Evolutionary conservation across 2,113 vertebrate genomes (phyloP).

Genomic region (Sarotherodon lohbergeri): DNA sequence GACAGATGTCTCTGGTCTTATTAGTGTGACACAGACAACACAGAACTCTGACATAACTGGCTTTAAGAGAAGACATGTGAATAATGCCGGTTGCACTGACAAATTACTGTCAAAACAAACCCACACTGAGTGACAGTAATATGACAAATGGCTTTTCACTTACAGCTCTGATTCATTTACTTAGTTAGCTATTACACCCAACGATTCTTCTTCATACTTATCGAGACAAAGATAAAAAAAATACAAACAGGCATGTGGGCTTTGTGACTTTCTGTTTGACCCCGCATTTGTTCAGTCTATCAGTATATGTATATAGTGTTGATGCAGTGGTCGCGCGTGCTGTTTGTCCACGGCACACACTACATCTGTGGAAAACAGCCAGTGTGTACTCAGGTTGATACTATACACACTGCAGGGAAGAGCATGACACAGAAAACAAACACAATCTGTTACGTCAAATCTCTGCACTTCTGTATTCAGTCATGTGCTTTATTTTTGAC

Average conservation of each 20-base stretch:
- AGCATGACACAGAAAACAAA: conserved; percentile 27
- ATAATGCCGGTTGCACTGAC: neutral
- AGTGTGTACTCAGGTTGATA: conserved; percentile 57
- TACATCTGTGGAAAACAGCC: conserved; percentile 33
- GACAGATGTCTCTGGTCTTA: conserved; percentile 4
- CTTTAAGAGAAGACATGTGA: neutral
- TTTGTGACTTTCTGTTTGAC: conserved; percentile 34
- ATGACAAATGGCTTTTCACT: neutral
- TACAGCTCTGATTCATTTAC: neutral
- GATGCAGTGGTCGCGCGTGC: neutral
- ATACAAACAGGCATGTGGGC: neutral
- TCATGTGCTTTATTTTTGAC: conserved; percentile 10
- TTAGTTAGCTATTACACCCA: neutral
- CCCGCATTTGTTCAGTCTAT: conserved; percentile 40
- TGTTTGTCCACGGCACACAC: conserved; percentile 50
- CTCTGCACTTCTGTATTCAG: neutral
- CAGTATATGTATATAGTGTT: conserved; percentile 17
- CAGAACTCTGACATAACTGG: neutral
- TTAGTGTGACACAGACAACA: neutral
- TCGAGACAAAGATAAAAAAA: neutral
- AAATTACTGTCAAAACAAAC: neutral
- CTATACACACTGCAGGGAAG: conserved; percentile 8
- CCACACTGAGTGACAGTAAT: neutral
- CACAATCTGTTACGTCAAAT: conserved; percentile 3
- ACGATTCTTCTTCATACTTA: neutral